Evolutionary conservation across 2,113 vertebrate species (phyloP), one percentile per base, ranked within the genome.

Genomic region (Caretta caretta): DNA sequence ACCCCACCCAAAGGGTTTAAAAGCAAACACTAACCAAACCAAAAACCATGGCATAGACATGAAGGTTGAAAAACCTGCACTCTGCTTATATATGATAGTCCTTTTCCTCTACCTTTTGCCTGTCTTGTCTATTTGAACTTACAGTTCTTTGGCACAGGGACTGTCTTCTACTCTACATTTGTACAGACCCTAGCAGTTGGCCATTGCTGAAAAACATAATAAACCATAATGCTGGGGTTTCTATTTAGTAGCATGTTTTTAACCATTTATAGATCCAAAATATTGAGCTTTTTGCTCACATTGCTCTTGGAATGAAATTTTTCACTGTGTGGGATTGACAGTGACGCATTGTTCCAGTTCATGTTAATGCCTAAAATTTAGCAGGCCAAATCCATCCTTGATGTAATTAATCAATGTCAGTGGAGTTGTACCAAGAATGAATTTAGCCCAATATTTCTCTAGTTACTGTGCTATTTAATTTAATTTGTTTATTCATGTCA

Each of bases 401-500:
- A 87, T 65, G 65, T 90, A 85, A 48, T 92, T 96, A 65, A n/a
- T 93, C 86, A 57, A 29, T 75, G 65, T 59, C 88, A 81, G 56
- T 48, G 49, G 85, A 86, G 72, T 88, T 94, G 80, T 86, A 72
- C 53, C 82, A 82, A 38, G 89, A 79, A 56, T 92, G 88, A 96
- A 85, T 94, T 94, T 87, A 91, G 57, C 57, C 94, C 84, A 62
- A 0, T 88, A 65, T 69, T 94, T 93, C 88, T 94, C 29, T 78
- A 78, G 75, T 46, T 48, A 78, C 75, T 78, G 46, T 49, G 48
- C 82, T 91, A 96, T 96, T 89, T 85, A 92, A 96, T 92, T 87
- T 42, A 69, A 82, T 95, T 93, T 93, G 72, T 94, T 96, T 93
- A 95, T 95, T 93, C 42, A 62, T 96, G 91, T 94, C 27, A 1